Conservation (phyloP, 1,140 invertebrate species). For the Hypothenemus hampei region DNA sequence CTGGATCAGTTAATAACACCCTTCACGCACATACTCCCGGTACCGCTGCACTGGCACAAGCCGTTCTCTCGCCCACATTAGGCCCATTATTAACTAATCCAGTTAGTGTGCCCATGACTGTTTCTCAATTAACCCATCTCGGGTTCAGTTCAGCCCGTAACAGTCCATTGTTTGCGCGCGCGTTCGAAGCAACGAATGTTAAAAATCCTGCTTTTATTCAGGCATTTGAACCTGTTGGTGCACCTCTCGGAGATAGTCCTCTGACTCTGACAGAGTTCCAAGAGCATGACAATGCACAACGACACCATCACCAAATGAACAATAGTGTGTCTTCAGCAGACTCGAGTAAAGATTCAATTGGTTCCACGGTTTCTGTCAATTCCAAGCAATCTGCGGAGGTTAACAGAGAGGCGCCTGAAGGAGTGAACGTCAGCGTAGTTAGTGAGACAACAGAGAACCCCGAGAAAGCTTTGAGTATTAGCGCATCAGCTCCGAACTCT, state of each 20-base stretch:
- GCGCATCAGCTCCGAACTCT: conserved; percentile 34
- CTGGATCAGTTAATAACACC: conserved; percentile 60
- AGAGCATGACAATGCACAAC: not conserved
- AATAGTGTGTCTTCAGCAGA: conserved; percentile 31
- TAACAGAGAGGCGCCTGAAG: not conserved
- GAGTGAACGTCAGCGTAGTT: not conserved
- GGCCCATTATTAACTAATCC: conserved; percentile 55
- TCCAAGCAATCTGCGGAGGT: conserved; percentile 21
- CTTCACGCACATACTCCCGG: conserved; percentile 62
- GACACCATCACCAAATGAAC: conserved; percentile 1
- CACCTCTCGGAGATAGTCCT: conserved; percentile 33
- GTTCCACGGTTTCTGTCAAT: conserved; percentile 28
- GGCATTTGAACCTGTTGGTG: conserved; percentile 37
- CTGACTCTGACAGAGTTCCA: conserved; percentile 33
- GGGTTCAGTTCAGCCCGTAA: conserved; percentile 43
- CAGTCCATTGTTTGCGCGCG: conserved; percentile 47
- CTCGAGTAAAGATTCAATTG: conserved; percentile 30
- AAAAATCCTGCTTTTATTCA: conserved; percentile 35
- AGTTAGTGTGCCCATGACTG: conserved; percentile 46
- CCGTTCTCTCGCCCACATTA: conserved; percentile 61
- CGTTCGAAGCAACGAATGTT: conserved; percentile 33
- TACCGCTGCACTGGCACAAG: conserved; percentile 64
- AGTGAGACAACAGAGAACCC: not conserved
- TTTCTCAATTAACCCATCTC: conserved; percentile 44
- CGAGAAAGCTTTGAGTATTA: conserved; percentile 18